These are phyloP conservation scores for Callocephalon fimbriatum DNA, from an alignment of 2,113 vertebrate genomes.

Conservation along the genomic window DNA sequence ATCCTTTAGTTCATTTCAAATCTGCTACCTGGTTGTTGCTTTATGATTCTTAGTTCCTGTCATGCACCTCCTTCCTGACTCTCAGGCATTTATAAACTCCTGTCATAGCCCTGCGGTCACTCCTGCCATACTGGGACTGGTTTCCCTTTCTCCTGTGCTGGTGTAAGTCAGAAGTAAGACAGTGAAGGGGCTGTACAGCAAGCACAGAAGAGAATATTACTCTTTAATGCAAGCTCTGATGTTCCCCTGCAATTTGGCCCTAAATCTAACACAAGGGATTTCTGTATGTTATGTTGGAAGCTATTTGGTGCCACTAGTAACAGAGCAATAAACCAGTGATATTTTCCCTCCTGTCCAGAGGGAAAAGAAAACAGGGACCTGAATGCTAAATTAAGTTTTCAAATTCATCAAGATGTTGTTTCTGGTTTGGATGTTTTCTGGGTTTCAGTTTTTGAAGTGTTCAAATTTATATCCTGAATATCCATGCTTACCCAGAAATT, in stretches of 20 bases:
- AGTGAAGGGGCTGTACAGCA: neutral
- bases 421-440: neutral
- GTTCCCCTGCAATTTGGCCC: neutral
- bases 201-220: neutral
- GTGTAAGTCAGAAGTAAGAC: neutral
- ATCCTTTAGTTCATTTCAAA: neutral
- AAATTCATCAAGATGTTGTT: neutral
- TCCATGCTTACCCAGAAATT: conserved; percentile 41
- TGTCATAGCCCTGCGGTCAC: fast-evolving
- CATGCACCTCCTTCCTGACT: neutral
- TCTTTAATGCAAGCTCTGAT: neutral
- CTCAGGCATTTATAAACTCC: fast-evolving
- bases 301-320: neutral
- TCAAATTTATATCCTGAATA: conserved; percentile 1
- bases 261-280: neutral
- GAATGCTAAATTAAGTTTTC: neutral
- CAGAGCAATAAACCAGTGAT: neutral
- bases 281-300: neutral
- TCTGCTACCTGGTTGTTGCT: neutral
- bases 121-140: fast-evolving
- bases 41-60: neutral
- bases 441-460: neutral
- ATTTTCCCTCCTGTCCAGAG: neutral
- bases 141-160: neutral
- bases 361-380: neutral